A percentile compares a stretch with the other conserved stretches of the same genome.
Evolutionary conservation across 2,113 vertebrate species (phyloP).

Genomic region (Thunnus maccoyii): DNA sequence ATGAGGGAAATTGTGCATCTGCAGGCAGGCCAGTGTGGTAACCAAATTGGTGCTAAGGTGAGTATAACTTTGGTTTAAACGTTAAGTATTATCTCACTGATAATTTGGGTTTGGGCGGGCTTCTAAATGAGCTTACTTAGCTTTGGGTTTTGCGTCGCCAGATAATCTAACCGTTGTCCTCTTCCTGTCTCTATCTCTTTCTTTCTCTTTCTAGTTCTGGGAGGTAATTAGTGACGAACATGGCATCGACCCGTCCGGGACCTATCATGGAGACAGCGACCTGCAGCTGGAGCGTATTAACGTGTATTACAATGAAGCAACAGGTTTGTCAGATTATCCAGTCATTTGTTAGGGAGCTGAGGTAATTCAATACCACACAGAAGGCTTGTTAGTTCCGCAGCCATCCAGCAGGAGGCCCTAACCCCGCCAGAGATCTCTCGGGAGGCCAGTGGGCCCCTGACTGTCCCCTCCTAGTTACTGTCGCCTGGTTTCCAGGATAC

Average conservation of each 20-base stretch:
- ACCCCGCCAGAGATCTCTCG: background rate
- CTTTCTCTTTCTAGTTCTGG: conserved; percentile 62
- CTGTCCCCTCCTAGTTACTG: conserved; percentile 46
- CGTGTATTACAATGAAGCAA: conserved; percentile 75
- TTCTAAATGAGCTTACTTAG: conserved; percentile 23
- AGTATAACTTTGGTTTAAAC: background rate
- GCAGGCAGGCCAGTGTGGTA: conserved; percentile 75
- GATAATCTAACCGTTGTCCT: background rate
- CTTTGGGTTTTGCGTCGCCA: too few relatives aligned
- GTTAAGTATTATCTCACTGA: rapidly evolving
- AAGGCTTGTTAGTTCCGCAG: background rate
- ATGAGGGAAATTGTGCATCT: conserved; percentile 77
- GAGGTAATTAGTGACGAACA: conserved; percentile 78
- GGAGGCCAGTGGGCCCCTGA: background rate
- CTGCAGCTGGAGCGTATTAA: conserved; percentile 75
- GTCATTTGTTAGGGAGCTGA: background rate
- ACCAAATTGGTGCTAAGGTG: conserved; percentile 74
- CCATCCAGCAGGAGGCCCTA: conserved; percentile 24
- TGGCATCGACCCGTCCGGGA: conserved; percentile 72
- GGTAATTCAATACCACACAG: conserved; percentile 25
- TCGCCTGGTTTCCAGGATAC: conserved; percentile 41
- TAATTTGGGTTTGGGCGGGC: conserved; percentile 36
- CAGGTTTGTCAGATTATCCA: conserved; percentile 52
- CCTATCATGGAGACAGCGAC: conserved; percentile 72
- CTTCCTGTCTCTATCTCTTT: background rate